Base-by-base conservation (phyloP, 2,888 invertebrate genomes). In the Heliothis peltigera region DNA sequence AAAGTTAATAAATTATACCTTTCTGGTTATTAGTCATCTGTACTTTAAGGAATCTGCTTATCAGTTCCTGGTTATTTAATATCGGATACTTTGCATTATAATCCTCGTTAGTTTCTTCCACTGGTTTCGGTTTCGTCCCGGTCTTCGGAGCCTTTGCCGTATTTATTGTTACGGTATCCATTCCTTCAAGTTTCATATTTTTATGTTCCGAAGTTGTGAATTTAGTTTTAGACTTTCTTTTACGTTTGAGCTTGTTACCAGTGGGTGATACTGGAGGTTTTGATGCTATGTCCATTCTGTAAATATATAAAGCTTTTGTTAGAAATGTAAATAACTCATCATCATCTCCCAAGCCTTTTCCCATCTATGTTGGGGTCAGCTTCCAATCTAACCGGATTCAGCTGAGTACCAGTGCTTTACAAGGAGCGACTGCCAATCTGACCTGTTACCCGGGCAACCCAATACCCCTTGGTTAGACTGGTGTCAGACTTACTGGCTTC, bases 1-100 rank as follows among this genome's bases (percentile, higher is more conserved):
- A n/a, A n/a, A n/a, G n/a, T 28, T 10, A 28, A 2, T 8, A 28
- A 28, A 28, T 1, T 2, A 5, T 32, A 94, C 94, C 94, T 92
- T 94, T 95, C 47, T 94, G 94, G 75, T 94, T 94, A 71, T 94
- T 94, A 32, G 77, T 88, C 81, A 94, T 79, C 0, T 87, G 74
- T 0, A 94, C 91, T 57, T 78, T 84, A 1, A 88, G 63, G 44
- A 93, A 92, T 63, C 79, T 86, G 17, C 82, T 74, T 0, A 92
- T 76, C 1, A 94, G 70, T 0, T 85, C 85, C 3, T 87, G 75
- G 75, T 94, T 79, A 21, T 87, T 87, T 3, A 95, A 79, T 28
- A 94, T 69, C 0, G 93, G 92, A 61, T 87, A 94, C 69, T 79
- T 85, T 1, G 82, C 71, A 3, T 48, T 62, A 0, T 84, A 59